Conservation (phyloP, 2,113 vertebrate genomes). For the Spizaetus ornatus region DNA sequence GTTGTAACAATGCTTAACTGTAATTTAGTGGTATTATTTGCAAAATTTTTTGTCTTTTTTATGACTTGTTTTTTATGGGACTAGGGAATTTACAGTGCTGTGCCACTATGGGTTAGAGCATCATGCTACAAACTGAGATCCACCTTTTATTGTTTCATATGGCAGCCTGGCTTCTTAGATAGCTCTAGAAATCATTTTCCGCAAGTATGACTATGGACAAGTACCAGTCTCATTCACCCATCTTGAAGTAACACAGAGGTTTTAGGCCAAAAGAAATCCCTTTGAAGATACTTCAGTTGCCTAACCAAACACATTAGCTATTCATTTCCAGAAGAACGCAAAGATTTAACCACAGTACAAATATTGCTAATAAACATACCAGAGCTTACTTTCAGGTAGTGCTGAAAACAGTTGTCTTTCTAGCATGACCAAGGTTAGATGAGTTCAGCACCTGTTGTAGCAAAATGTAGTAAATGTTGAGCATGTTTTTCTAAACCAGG, state of each 20-base stretch:
- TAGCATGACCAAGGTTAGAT: neutral
- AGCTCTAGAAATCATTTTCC: neutral
- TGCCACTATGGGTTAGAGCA: neutral
- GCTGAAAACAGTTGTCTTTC: neutral
- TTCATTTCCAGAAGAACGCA: neutral
- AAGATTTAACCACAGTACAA: neutral
- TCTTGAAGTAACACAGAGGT: neutral
- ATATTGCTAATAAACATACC: neutral
- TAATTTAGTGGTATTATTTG: neutral
- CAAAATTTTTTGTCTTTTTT: neutral
- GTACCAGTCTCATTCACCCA: neutral
- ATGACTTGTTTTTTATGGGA: neutral
- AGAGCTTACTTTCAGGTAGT: neutral
- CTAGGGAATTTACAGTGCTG: neutral
- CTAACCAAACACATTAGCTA: neutral
- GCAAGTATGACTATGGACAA: neutral
- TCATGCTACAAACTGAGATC: neutral
- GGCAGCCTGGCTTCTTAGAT: neutral
- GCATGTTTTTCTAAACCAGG: neutral
- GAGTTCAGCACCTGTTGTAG: slow-evolving; percentile 9
- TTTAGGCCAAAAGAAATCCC: neutral
- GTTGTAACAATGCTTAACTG: neutral
- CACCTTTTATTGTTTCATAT: neutral
- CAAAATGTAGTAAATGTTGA: neutral
- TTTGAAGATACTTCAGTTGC: neutral